These are phyloP conservation scores for Metaphire vulgaris DNA, from an alignment of 1,140 invertebrate species.

Conservation along the genomic window DNA sequence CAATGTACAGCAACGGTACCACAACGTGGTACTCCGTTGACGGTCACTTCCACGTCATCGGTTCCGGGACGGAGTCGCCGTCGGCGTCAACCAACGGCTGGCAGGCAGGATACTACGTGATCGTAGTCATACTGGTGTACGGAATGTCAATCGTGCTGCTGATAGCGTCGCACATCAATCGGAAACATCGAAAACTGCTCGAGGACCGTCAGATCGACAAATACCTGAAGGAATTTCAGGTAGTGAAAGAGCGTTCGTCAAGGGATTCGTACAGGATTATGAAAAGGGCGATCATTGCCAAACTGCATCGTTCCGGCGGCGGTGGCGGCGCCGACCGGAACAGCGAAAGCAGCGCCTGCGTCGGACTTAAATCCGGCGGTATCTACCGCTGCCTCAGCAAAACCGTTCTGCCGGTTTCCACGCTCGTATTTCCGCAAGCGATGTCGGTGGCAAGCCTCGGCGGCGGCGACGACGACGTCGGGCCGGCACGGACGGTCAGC, in stretches of 20 bases:
- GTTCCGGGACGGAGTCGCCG: background rate
- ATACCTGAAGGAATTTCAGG: conserved; percentile 18
- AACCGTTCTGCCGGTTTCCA: background rate
- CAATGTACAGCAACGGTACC: too few relatives aligned
- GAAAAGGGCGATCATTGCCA: conserved; percentile 17
- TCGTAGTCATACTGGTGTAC: conserved; percentile 19
- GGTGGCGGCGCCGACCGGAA: background rate
- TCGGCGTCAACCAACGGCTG: background rate
- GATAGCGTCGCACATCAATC: conserved; percentile 8
- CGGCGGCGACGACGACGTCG: background rate
- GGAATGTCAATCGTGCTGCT: conserved; percentile 12
- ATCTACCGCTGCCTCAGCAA: background rate
- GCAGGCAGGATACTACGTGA: conserved; percentile 21
- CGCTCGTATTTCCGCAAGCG: background rate
- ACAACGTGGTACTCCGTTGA: too few relatives aligned
- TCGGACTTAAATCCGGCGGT: background rate
- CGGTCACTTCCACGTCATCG: too few relatives aligned
- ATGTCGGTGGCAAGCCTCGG: background rate
- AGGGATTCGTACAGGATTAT: conserved; percentile 7
- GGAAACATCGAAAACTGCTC: conserved; percentile 13
- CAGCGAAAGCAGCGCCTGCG: background rate
- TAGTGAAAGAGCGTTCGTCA: conserved; percentile 17
- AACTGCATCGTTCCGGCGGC: background rate
- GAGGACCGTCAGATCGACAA: conserved; percentile 21
- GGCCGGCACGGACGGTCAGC: background rate